Evolutionary conservation across 2,797 vertebrate species (phyloP).

Genomic region (Girardinus metallicus): DNA sequence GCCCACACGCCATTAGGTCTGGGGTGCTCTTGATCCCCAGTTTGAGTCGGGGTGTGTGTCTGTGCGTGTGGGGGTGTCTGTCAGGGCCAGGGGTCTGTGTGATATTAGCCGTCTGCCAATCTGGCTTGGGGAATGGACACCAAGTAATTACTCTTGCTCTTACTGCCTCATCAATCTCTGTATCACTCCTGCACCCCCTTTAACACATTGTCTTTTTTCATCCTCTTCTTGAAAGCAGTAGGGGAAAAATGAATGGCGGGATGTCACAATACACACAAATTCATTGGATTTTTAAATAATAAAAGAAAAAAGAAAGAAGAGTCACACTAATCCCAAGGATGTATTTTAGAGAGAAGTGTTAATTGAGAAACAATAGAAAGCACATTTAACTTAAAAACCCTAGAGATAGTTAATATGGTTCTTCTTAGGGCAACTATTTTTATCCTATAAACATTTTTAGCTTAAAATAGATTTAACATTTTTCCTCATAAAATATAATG

Average conservation of each 20-base stretch:
- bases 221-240: constrained; percentile 68
- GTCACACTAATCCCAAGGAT: neutral
- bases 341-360: constrained; percentile 2
- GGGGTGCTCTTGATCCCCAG: constrained; percentile 70
- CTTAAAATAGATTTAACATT: constrained; percentile 48
- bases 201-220: constrained; percentile 59
- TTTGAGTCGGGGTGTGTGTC: constrained; percentile 58
- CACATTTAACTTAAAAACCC: constrained; percentile 13
- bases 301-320: constrained; percentile 5
- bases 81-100: constrained; percentile 85
- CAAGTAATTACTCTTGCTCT: constrained; percentile 88
- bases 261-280: constrained; percentile 64
- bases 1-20: constrained; percentile 80
- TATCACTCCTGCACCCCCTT: constrained; percentile 73
- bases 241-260: constrained; percentile 71
- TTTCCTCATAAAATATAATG: constrained; percentile 67
- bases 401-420: neutral
- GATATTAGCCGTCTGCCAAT: constrained; percentile 89
- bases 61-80: constrained; percentile 64
- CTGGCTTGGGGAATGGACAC: constrained; percentile 86
- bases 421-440: constrained; percentile 11
- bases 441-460: constrained; percentile 39
- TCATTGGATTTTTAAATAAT: constrained; percentile 53
- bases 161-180: constrained; percentile 89
- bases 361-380: constrained; percentile 5